Conservation (phyloP, 2,113 vertebrate species). For the Corydoras maculifer region DNA sequence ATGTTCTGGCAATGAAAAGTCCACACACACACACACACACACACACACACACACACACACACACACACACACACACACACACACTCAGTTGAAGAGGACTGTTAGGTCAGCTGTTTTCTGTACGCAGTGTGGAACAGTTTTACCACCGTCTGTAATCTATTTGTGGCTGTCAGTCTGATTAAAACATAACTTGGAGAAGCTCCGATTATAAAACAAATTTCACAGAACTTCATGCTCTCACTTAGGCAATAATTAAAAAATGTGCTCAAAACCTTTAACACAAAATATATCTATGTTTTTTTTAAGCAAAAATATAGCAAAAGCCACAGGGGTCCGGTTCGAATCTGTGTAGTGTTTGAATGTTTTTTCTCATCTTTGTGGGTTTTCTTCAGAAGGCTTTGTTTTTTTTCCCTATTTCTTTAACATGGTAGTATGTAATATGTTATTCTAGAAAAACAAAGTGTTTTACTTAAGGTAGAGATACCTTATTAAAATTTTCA, state of each 20-base stretch:
- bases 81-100: constrained; percentile 6
- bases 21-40: neutral
- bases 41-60: neutral
- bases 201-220: neutral
- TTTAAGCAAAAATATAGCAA: no score
- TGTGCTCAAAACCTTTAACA: neutral
- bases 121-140: constrained; percentile 8
- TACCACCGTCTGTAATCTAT: constrained; percentile 15
- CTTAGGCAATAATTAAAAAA: neutral
- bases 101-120: constrained; percentile 20
- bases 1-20: neutral
- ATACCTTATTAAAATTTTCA: no score
- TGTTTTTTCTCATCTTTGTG: no score
- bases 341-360: no score
- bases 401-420: no score
- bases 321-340: no score
- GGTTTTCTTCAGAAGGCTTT: no score
- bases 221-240: neutral
- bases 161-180: constrained; percentile 24
- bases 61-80: constrained; percentile 16
- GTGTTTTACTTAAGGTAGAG: no score
- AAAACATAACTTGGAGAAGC: constrained; percentile 19
- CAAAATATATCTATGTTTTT: neutral
- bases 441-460: no score
- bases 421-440: no score